Base-by-base conservation (phyloP, 2,888 invertebrate genomes). In the Odontocolon sp. region DNA sequence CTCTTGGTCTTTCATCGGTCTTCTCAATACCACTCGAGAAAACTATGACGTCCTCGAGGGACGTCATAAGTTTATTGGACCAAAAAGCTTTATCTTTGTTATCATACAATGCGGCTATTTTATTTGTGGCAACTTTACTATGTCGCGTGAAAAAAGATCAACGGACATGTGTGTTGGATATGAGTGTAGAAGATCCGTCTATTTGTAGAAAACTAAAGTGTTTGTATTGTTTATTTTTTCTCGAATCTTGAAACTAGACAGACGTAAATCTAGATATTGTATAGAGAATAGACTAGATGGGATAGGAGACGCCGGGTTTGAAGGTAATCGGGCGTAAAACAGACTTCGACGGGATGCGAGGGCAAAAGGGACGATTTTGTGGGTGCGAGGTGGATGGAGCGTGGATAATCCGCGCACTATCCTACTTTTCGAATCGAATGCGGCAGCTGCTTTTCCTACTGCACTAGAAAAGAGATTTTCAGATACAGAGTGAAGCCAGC, bases 281-380 rank as follows among this genome's bases (percentile, higher is more conserved):
- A 16, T 38, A 31, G 45, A 28, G 64, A 73, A 59, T 68, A 68
- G 23, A 57, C 6, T 38, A 26, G 42, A 66, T 40, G 42, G 11
- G 40, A 28, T 23, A 50, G 31, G 52, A 61, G 64, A 61, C 42
- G 61, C 11, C 61, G 56, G 56, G 47, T 59, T 79, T 69, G 78
- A 72, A 76, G 80, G 66, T 84, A 87, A 87, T 82, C 80, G 79
- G 81, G 81, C 82, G 86, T 85, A 80, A 84, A 86, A 81, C 82
- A 75, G 84, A 81, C 83, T 83, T 82, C 80, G 82, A 85, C 80
- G 83, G 80, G 40, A 56, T 9, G 47, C 54, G 38, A 45, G 45
- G 61, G 52, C 77, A 81, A 81, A 81, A 79, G 80, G 78, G 79
- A 81, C 81, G 82, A 86, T 83, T 83, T 83, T 79, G 83, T 74